Conservation (phyloP, 2,113 vertebrate species). For the Scolopax mira region DNA sequence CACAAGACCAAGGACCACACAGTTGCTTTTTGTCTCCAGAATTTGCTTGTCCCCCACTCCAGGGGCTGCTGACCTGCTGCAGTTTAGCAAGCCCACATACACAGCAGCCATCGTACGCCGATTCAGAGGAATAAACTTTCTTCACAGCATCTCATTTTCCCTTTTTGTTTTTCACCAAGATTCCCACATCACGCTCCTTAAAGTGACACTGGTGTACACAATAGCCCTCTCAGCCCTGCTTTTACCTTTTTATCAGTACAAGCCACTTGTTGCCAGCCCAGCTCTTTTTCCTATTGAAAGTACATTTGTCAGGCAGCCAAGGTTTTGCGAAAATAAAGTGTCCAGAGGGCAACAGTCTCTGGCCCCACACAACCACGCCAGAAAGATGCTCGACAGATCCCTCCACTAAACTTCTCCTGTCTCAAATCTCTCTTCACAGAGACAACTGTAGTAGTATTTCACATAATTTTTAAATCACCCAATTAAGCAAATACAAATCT, state of each 20-base stretch:
- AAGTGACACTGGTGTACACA: not conserved
- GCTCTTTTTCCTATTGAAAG: not conserved
- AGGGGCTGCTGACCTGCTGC: not conserved
- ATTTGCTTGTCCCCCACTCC: not conserved
- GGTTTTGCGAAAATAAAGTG: not conserved
- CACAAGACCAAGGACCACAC: not conserved
- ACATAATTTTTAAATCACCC: not conserved
- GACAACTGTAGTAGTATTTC: not conserved
- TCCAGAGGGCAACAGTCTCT: not conserved
- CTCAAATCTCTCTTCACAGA: not conserved
- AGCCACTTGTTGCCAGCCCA: constrained; percentile 8
- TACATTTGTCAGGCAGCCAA: constrained; percentile 31
- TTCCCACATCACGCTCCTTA: not conserved
- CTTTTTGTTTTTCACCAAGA: not conserved
- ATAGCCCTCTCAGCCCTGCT: not conserved
- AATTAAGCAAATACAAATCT: not conserved
- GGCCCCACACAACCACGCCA: not conserved
- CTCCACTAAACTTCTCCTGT: not conserved
- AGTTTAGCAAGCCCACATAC: not conserved
- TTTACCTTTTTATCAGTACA: constrained; percentile 14
- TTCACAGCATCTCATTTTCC: not conserved
- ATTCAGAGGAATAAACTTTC: not conserved
- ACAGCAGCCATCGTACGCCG: rapidly evolving
- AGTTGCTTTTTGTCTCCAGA: not conserved
- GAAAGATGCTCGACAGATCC: constrained; percentile 7